Conservation (phyloP, 2,797 vertebrate genomes). For the Decapterus maruadsi region DNA sequence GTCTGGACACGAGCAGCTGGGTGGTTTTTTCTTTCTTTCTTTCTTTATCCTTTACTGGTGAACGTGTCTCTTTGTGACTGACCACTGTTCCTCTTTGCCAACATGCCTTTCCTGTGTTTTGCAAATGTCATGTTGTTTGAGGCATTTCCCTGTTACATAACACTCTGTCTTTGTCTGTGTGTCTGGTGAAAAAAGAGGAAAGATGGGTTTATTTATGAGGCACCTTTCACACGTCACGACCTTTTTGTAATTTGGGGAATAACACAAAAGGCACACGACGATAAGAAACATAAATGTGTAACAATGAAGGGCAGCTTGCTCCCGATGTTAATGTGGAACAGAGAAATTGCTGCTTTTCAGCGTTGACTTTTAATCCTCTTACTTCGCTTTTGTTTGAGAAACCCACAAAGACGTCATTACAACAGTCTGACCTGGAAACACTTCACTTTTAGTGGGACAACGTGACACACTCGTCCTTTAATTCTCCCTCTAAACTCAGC, state of each 20-base stretch:
- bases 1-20: background rate
- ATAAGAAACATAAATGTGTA: background rate
- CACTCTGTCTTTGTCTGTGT: background rate
- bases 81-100: conserved; percentile 30
- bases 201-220: background rate
- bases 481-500: background rate
- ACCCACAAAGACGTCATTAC: background rate
- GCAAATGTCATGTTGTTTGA: conserved; percentile 3
- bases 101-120: conserved; percentile 17
- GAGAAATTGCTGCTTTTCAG: background rate
- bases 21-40: too few relatives aligned
- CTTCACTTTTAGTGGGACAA: background rate
- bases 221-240: background rate
- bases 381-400: background rate
- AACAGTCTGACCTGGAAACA: background rate
- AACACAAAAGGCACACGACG: background rate
- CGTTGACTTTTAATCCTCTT: conserved; percentile 17
- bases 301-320: conserved; percentile 2
- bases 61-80: conserved; percentile 16
- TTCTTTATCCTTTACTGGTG: too few relatives aligned
- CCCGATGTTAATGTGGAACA: background rate
- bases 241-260: background rate
- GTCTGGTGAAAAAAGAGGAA: conserved; percentile 16
- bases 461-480: background rate
- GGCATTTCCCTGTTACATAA: conserved; percentile 23